Base-by-base conservation (phyloP, 2,797 vertebrate genomes). In the Rachycentron canadum region DNA sequence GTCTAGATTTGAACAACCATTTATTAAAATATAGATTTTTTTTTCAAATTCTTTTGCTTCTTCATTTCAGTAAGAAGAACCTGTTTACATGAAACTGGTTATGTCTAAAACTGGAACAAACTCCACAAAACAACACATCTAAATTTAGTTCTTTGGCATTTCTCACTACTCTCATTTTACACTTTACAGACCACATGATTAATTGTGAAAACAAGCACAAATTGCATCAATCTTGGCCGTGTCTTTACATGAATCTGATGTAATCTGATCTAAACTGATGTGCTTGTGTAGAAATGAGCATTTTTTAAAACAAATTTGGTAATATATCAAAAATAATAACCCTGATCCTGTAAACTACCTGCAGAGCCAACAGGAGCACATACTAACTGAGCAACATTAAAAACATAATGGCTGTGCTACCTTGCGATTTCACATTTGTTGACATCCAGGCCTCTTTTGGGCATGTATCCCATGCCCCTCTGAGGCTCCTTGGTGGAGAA, bases 381-480 rank as follows among this genome's bases (percentile, higher is more conserved):
- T 19, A 32, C 1, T 3, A 43, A 40, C 28, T 32, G 6, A 41
- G 19, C 36, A 50, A 55, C 26, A 12, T 7, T 2, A n/a, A 28
- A 23, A 5, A 56, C 16, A 23, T 34, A 34, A 25, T 16, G 28
- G 28, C 12, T 4, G 16, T 5, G 3, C 9, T 91, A 99, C 98
- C 98, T 98, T 88, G 98, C 96, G 14, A 99, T 99, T 95, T 99
- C 98, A 81, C 98, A 99, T 91, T 99, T 99, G 96, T 99, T 99
- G 80, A 99, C 98, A 0, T 99, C 98, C 3, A 99, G 95, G 40
- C 98, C 98, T 85, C 98, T 91, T 86, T 99, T 99, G 78, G 97
- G 96, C 98, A 99, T 99, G 94, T 97, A 99, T 1, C 98, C 98
- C 98, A 99, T 99, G n/a, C 98, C 98, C 84, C 98, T 93, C 95